Conservation (phyloP, 2,888 invertebrate genomes). For the Macropis europaea region DNA sequence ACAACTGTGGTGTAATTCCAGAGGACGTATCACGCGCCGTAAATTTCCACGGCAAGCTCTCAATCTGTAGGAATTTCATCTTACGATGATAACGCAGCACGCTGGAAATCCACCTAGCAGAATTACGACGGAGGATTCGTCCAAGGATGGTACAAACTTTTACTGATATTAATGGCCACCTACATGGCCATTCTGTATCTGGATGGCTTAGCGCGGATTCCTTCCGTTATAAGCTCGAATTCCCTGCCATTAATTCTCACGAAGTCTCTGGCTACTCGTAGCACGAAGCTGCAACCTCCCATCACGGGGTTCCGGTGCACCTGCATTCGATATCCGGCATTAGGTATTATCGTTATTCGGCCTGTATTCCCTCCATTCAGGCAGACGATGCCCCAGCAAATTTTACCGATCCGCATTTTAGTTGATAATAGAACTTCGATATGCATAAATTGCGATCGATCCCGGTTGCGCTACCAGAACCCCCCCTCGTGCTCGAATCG, state of each 20-base stretch:
- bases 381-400: conserved; percentile 43
- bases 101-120: conserved; percentile 16
- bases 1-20: too few species aligned
- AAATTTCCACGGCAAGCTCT: conserved; percentile 3
- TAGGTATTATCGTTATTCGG: conserved; percentile 54
- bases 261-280: conserved; percentile 34
- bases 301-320: conserved; percentile 46
- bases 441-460: conserved; percentile 55
- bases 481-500: background rate
- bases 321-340: conserved; percentile 63
- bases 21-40: too few species aligned
- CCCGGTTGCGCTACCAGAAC: background rate
- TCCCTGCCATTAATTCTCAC: conserved; percentile 62
- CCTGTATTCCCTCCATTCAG: conserved; percentile 6
- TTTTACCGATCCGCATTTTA: conserved; percentile 51
- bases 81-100: conserved; percentile 14
- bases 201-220: conserved; percentile 55
- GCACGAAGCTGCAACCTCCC: conserved; percentile 40
- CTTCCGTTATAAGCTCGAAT: conserved; percentile 67
- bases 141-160: conserved; percentile 56
- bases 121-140: conserved; percentile 50
- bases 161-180: conserved; percentile 58
- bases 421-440: conserved; percentile 50
- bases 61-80: conserved; percentile 51
- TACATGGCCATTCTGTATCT: conserved; percentile 53